These are phyloP conservation scores for Metacarcinus magister DNA, from an alignment of 2,888 invertebrate species.

Conservation along the genomic window DNA sequence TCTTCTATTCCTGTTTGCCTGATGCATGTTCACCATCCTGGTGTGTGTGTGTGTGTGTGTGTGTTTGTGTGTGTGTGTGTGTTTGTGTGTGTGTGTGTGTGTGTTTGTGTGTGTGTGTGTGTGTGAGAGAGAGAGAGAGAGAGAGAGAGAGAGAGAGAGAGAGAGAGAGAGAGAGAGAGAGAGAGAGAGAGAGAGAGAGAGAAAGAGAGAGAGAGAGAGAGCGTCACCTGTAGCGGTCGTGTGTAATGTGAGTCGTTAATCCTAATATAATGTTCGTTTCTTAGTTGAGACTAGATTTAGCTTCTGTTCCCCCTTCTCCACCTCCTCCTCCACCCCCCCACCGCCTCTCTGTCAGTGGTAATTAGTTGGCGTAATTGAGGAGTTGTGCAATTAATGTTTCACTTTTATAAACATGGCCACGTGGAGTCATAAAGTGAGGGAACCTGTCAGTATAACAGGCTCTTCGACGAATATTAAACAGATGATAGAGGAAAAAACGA, in stretches of 20 bases:
- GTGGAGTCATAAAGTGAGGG: background rate
- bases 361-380: background rate
- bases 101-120: no score
- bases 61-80: no score
- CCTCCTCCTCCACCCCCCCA: background rate
- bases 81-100: no score
- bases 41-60: no score
- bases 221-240: background rate
- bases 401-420: conserved; percentile 3
- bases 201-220: conserved; percentile 17
- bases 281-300: background rate
- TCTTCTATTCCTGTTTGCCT: background rate
- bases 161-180: conserved; percentile 26
- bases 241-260: background rate
- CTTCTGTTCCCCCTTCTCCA: background rate
- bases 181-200: conserved; percentile 48
- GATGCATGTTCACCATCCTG: no score
- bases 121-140: background rate
- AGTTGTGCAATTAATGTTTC: background rate
- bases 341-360: background rate
- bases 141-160: conserved; percentile 26
- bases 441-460: background rate
- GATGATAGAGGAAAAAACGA: background rate
- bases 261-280: background rate
- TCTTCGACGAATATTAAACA: background rate